Percentiles rank a stretch among this genome's conserved stretches.
phyloP scores from a whole-genome alignment of 2,888 invertebrate species.

The Nymphalis c-album region DNA sequence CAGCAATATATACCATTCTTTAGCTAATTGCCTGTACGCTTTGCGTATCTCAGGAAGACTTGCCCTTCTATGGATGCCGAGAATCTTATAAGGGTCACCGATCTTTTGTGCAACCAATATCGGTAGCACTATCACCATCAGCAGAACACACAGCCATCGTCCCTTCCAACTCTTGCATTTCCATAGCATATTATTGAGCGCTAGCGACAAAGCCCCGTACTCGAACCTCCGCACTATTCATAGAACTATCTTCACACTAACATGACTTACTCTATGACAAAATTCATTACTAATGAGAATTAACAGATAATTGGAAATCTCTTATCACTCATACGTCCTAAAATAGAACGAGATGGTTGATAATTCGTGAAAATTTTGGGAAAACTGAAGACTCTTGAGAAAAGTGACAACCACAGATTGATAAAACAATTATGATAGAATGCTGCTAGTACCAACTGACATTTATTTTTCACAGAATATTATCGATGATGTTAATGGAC shows the following conservation, averaged over 20 bases:
- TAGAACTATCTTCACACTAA: constrained; percentile 54
- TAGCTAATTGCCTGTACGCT: constrained; percentile 93
- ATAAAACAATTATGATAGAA: background rate
- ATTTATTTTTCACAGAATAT: too few species aligned
- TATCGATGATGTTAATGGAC: too few species aligned
- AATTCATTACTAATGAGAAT: constrained; percentile 55
- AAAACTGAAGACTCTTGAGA: constrained; percentile 44
- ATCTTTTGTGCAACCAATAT: constrained; percentile 70
- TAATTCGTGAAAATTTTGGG: constrained; percentile 65
- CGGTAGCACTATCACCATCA: constrained; percentile 53
- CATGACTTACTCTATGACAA: constrained; percentile 45
- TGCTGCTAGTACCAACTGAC: too few species aligned
- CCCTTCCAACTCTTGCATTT: constrained; percentile 64
- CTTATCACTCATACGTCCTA: constrained; percentile 75
- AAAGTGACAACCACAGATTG: constrained; percentile 19
- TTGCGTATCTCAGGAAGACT: constrained; percentile 91
- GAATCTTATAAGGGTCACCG: constrained; percentile 91
- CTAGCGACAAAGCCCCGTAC: constrained; percentile 47
- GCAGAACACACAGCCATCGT: constrained; percentile 62
- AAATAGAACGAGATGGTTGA: constrained; percentile 73
- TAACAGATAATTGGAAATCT: constrained; percentile 55
- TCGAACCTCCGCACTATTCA: constrained; percentile 53
- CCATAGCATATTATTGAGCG: constrained; percentile 74
- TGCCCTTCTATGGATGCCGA: constrained; percentile 89
- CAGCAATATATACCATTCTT: constrained; percentile 87